These are phyloP conservation scores for Anguilla japonica DNA, from an alignment of 2,113 vertebrate genomes.

Conservation along the genomic window DNA sequence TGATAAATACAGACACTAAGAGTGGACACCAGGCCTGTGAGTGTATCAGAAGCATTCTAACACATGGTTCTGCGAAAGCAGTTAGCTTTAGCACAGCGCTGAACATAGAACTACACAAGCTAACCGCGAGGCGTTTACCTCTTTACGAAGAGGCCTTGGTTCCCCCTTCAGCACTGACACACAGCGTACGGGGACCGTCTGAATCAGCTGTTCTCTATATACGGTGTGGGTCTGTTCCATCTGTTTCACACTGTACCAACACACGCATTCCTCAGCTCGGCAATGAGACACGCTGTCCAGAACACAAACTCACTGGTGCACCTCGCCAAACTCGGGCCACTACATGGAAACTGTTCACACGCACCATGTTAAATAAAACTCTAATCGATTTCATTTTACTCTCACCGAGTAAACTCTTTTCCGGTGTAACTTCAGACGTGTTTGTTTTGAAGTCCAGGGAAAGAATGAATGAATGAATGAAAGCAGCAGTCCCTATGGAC, in stretches of 20 bases:
- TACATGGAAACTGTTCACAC: not conserved
- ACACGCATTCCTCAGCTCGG: not conserved
- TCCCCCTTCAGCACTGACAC: not conserved
- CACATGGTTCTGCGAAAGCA: not conserved
- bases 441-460: too few relatives aligned
- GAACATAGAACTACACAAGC: not conserved
- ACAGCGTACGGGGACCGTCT: not conserved
- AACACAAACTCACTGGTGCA: not conserved
- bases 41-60: too few relatives aligned
- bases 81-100: not conserved
- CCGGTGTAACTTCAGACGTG: too few relatives aligned
- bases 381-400: too few relatives aligned
- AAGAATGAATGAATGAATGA: too few relatives aligned
- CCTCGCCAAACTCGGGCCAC: not conserved
- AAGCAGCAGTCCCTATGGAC: too few relatives aligned
- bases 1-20: too few relatives aligned
- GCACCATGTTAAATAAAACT: too few relatives aligned
- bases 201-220: constrained; percentile 24
- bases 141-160: not conserved
- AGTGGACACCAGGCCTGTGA: too few relatives aligned
- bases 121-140: not conserved
- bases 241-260: not conserved
- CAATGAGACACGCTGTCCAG: not conserved
- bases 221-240: not conserved
- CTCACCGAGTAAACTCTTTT: too few relatives aligned